Percentiles rank a stretch among this genome's conserved stretches.
phyloP scores from a whole-genome alignment of 2,113 vertebrate genomes.

The Anguilla japonica region DNA sequence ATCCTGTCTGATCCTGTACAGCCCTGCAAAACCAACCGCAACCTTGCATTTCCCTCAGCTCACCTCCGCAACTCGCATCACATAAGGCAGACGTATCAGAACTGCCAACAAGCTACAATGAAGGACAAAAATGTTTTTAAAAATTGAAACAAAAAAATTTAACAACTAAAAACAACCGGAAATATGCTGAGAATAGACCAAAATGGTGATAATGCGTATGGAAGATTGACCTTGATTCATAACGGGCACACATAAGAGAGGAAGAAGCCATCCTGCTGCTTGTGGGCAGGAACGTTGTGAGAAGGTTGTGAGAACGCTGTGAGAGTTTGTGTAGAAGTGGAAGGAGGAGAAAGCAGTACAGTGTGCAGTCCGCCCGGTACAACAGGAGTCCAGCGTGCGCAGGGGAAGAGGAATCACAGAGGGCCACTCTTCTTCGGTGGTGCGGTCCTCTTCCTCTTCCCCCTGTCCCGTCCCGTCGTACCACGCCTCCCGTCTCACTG shows the following conservation, averaged over 20 bases:
- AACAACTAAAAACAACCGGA: not conserved
- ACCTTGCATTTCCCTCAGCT: too few species aligned
- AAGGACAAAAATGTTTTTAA: too few species aligned
- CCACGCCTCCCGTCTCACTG: slow-evolving; percentile 64
- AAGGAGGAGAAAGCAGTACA: not conserved
- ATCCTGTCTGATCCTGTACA: too few species aligned
- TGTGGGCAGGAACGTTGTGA: not conserved
- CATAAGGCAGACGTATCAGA: too few species aligned
- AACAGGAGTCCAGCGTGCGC: not conserved
- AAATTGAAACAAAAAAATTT: not conserved
- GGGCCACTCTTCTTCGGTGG: not conserved
- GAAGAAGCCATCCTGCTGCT: too few species aligned
- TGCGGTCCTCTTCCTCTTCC: not conserved
- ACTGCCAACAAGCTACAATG: too few species aligned
- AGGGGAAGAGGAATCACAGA: not conserved
- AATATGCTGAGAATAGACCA: not conserved
- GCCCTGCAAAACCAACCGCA: too few species aligned
- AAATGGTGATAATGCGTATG: not conserved
- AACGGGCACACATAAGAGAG: too few species aligned
- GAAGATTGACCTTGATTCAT: too few species aligned
- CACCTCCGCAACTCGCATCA: too few species aligned
- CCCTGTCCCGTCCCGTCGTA: not conserved
- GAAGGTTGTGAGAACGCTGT: not conserved
- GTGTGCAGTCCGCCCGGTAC: not conserved
- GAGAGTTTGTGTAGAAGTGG: not conserved